Evolutionary conservation across 2,888 invertebrate species (phyloP).

Genomic region (Drosophila birchii): DNA sequence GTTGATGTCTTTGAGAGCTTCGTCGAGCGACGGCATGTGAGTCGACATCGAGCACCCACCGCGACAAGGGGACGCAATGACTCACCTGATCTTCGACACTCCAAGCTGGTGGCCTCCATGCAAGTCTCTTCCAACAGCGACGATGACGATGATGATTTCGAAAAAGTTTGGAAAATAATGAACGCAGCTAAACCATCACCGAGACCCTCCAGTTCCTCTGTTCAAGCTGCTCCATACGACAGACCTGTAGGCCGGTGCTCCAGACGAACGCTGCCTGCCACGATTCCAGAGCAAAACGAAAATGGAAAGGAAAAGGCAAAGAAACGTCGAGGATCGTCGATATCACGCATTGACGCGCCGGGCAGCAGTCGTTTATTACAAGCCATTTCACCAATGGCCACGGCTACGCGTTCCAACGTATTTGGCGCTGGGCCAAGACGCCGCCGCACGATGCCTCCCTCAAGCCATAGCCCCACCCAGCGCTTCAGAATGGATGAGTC

Average conservation of each 20-base stretch:
- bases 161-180: not conserved
- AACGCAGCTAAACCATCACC: too few species aligned
- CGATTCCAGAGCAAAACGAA: not conserved
- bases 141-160: not conserved
- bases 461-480: not conserved
- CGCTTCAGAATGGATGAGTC: constrained; percentile 3
- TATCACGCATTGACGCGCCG: not conserved
- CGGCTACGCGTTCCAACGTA: not conserved
- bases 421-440: not conserved
- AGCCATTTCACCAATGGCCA: not conserved
- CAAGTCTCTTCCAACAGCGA: not conserved
- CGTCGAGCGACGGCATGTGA: not conserved
- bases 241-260: not conserved
- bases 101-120: not conserved
- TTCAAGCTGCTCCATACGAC: not conserved
- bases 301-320: not conserved
- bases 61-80: too few species aligned
- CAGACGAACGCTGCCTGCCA: not conserved
- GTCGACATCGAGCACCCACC: too few species aligned
- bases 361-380: not conserved
- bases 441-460: not conserved
- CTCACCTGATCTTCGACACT: not conserved
- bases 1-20: not conserved
- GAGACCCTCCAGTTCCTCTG: not conserved
- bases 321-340: not conserved